Evolutionary conservation across 2,888 invertebrate genomes (phyloP).

Genomic region (Ichneumon xanthorius): DNA sequence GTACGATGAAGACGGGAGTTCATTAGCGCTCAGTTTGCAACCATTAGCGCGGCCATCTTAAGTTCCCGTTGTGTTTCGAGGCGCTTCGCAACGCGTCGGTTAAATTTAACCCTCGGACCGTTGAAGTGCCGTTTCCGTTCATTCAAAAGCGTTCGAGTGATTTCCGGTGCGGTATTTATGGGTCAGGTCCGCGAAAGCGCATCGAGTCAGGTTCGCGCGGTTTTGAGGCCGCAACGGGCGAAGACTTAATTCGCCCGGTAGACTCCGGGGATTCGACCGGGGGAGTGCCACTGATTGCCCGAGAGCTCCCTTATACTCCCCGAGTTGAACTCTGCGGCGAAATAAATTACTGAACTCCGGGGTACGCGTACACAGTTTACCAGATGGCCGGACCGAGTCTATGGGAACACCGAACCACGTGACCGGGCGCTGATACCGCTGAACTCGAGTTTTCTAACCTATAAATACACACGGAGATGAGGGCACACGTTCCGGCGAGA

Average conservation of each 20-base stretch:
- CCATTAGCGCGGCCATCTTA: background rate
- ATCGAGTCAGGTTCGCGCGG: conserved; percentile 39
- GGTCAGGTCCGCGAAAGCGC: conserved; percentile 8
- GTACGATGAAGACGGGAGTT: conserved; percentile 27
- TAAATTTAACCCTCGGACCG: background rate
- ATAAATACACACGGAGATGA: conserved; percentile 49
- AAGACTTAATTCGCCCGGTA: conserved; percentile 65
- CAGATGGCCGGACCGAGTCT: conserved; percentile 42
- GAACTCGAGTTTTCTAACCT: conserved; percentile 59
- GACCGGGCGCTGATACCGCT: background rate
- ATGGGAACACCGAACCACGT: conserved; percentile 36
- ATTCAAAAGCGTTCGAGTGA: background rate
- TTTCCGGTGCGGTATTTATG: conserved; percentile 14
- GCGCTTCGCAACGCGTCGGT: background rate
- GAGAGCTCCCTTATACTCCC: conserved; percentile 49
- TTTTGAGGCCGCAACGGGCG: conserved; percentile 31
- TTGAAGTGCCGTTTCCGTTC: background rate
- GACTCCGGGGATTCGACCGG: conserved; percentile 68
- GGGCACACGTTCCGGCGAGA: conserved; percentile 30
- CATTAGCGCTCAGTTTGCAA: background rate
- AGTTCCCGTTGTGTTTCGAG: background rate
- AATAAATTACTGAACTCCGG: conserved; percentile 70
- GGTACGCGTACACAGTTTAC: conserved; percentile 34
- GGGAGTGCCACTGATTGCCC: conserved; percentile 65
- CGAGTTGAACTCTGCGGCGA: conserved; percentile 59